These are phyloP conservation scores for Myopa testacea DNA, from an alignment of 2,888 invertebrate genomes.

Conservation along the genomic window DNA sequence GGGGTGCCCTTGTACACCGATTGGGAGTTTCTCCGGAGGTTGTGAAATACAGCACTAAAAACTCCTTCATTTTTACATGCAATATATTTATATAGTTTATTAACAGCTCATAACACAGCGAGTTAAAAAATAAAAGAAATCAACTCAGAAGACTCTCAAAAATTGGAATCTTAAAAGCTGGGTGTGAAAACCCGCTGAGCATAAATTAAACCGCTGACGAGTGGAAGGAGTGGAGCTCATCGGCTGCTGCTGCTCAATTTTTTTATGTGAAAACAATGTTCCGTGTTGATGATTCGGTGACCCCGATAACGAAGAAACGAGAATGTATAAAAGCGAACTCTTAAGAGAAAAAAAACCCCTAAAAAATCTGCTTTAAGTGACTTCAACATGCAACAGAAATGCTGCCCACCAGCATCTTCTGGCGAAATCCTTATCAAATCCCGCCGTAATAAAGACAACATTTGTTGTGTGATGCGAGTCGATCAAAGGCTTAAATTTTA, in stretches of 20 bases:
- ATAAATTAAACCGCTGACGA: conserved; percentile 1
- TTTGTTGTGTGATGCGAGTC: neutral
- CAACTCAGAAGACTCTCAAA: too few relatives aligned
- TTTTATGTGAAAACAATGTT: neutral
- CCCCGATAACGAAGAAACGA: neutral
- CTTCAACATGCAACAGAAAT: neutral
- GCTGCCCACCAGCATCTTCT: neutral
- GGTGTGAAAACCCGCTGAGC: neutral
- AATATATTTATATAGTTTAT: too few relatives aligned
- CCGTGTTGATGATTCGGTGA: neutral
- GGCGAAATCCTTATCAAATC: neutral
- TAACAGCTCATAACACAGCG: too few relatives aligned
- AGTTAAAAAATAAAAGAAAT: too few relatives aligned
- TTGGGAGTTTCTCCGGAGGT: too few relatives aligned
- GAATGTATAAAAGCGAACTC: neutral
- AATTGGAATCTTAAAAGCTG: too few relatives aligned
- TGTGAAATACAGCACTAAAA: too few relatives aligned
- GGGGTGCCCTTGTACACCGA: neutral
- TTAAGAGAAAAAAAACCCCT: neutral
- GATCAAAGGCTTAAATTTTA: conserved; percentile 2
- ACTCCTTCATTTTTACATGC: too few relatives aligned
- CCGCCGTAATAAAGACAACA: conserved; percentile 3
- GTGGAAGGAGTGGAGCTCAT: neutral
- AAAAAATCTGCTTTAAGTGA: neutral
- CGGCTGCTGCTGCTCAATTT: neutral